Evolutionary conservation across 2,888 invertebrate species (phyloP), one percentile per base, ranked within the genome.

Genomic region (Alitta virens): DNA sequence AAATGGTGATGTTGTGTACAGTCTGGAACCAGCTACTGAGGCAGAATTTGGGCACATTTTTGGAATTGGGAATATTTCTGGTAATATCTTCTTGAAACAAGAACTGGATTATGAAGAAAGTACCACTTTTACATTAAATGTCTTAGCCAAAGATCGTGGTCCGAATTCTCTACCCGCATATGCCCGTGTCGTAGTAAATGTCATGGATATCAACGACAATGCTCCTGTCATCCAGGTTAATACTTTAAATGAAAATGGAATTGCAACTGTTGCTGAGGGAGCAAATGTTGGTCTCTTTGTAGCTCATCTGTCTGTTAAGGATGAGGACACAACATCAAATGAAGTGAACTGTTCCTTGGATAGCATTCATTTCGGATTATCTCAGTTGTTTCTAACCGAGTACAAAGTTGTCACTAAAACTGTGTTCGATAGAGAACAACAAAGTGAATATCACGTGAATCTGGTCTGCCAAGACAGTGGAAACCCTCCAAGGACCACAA

Each of bases 401-500:
- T 69, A 60, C 60, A 65, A 67, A 25, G 33, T 69, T n/a, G 51
- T 66, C 26, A 66, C 69, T n/a, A 53, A 51, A 9, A 51, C 43
- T 9, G 18, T 33, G 24, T 64, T 69, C n/a, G 69, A 69, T 42
- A 53, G 69, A 1, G 69, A 69, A 57, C 12, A n/a, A 12, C 12
- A 50, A 23, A 42, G 51, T 18, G 23, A 38, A 14, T 51, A 57
- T 24, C 42, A 51, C 24, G 46, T 67, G 23, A 52, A 56, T 16
- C 38, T 69, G 9, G 52, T 43, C 27, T 69, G 69, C 49, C 42
- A 38, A n/a, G 69, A 69, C 52, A 43, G 51, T n/a, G 69, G 69
- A 0, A 18, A 38, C 2, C 67, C 65, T 12, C 63, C 62, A 9
- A 49, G 67, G 54, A 59, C 50, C 16, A 33, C 57, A 81, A 88